Percentiles rank a stretch among this genome's conserved stretches.
phyloP scores from a whole-genome alignment of 2,797 vertebrate genomes.

The Pseudomugil gertrudae region DNA sequence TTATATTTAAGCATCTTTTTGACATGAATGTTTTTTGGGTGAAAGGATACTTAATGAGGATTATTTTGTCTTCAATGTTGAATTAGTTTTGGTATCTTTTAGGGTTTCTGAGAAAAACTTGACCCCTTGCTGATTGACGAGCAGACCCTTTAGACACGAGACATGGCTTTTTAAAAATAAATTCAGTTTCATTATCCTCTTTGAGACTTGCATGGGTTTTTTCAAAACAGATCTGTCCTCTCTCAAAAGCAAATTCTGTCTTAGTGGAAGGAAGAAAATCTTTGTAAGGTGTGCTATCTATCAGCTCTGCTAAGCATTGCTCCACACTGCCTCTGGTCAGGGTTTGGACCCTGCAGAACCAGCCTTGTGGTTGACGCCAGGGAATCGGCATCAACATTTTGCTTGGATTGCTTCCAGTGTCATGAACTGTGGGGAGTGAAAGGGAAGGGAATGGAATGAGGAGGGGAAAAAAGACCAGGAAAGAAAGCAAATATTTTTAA shows the following conservation, averaged over 20 bases:
- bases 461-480: conserved; percentile 48
- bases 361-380: conserved; percentile 47
- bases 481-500: conserved; percentile 73
- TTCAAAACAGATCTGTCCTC: conserved; percentile 12
- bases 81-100: conserved; percentile 38
- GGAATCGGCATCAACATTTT: conserved; percentile 76
- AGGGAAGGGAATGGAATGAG: conserved; percentile 58
- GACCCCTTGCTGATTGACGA: conserved; percentile 57
- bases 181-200: conserved; percentile 48
- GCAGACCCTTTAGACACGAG: conserved; percentile 55
- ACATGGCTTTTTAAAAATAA: conserved; percentile 49
- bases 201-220: conserved; percentile 39
- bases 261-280: conserved; percentile 8
- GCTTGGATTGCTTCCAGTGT: conserved; percentile 74
- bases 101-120: conserved; percentile 61
- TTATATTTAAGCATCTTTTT: conserved; percentile 35
- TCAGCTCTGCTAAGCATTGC: conserved; percentile 13
- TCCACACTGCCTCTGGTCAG: background rate
- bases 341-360: conserved; percentile 50
- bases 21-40: conserved; percentile 14
- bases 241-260: conserved; percentile 1
- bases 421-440: conserved; percentile 68
- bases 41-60: conserved; percentile 23
- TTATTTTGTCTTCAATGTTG: conserved; percentile 31
- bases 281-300: conserved; percentile 42